Evolutionary conservation across 2,113 vertebrate genomes (phyloP), one percentile per base, ranked within the genome.

Genomic region (Ceratotherium simum): DNA sequence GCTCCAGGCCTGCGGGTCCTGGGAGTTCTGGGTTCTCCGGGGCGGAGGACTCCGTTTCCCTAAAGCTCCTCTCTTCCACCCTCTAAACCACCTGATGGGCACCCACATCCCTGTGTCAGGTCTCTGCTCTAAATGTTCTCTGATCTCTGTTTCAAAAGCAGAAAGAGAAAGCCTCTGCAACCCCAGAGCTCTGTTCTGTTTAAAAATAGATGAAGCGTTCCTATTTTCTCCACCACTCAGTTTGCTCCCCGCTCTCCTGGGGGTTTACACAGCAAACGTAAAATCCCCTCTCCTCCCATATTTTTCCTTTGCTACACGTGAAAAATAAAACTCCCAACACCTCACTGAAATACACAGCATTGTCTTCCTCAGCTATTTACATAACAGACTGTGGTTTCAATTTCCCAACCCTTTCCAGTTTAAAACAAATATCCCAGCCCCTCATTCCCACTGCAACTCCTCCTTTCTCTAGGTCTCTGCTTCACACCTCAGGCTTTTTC

Each of bases 161-260:
- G 82, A 72, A 83, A 80, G 76, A 58, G 73, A 46, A 78, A 72
- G 78, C 62, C 83, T 51, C 31, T 64, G 10, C 46, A 25, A 82
- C 33, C 62, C 73, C 69, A 36, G 62, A 31, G 72, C 21, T 92
- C 58, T 78, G 4, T 67, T 88, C 64, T 87, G 80, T 65, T 97
- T 94, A 90, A 96, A 97, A 96, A 90, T 65, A 92, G 91, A 85
- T 64, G 79, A 73, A 91, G 33, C 1, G 17, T 21, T 70, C 67
- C 75, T 86, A 48, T 70, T 79, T 90, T 84, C 56, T 78, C 81
- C 36, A 73, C 31, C 48, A 36, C 48, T 82, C 51, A 23, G n/a
- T 54, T 88, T 92, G 75, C 76, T 88, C n/a, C 54, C 16, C 5
- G 69, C 42, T 94, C 79, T 93, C 79, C 79, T 51, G 67, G 64